Percentiles rank a stretch among this genome's conserved stretches.
phyloP scores from a whole-genome alignment of 1,140 invertebrate genomes.

The Polypedilum pembai region DNA sequence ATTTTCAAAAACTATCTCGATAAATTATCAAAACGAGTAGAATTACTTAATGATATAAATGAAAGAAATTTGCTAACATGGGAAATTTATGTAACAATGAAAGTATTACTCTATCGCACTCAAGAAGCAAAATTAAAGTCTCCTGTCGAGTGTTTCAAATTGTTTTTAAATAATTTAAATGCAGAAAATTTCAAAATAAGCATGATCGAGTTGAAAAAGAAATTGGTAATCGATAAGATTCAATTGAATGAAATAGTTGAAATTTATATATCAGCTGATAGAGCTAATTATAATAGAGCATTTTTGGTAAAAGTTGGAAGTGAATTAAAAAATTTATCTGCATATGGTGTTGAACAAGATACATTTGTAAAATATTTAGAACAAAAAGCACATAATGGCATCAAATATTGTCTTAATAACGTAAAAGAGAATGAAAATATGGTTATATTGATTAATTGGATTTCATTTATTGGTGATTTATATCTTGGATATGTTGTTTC shows the following conservation, averaged over 20 bases:
- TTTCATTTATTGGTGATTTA: neutral
- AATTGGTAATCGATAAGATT: neutral
- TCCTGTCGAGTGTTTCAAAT: neutral
- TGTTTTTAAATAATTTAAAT: neutral
- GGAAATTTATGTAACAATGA: neutral
- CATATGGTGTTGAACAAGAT: neutral
- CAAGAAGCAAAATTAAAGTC: neutral
- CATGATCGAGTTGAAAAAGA: neutral
- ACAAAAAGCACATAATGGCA: neutral
- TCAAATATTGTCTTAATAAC: neutral
- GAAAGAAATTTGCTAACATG: neutral
- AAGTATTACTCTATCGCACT: neutral
- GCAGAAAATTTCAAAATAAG: neutral
- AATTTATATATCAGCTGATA: neutral
- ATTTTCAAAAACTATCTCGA: neutral
- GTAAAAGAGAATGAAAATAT: neutral
- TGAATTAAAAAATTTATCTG: too few species aligned
- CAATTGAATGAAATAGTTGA: neutral
- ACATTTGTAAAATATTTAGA: neutral
- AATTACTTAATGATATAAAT: neutral
- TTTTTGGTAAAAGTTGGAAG: too few species aligned
- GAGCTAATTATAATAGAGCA: too few species aligned
- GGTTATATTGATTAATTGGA: neutral
- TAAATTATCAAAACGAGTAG: neutral
- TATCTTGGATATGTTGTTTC: neutral